Evolutionary conservation across 1,140 invertebrate species (phyloP).

Genomic region (Octopus sinensis): DNA sequence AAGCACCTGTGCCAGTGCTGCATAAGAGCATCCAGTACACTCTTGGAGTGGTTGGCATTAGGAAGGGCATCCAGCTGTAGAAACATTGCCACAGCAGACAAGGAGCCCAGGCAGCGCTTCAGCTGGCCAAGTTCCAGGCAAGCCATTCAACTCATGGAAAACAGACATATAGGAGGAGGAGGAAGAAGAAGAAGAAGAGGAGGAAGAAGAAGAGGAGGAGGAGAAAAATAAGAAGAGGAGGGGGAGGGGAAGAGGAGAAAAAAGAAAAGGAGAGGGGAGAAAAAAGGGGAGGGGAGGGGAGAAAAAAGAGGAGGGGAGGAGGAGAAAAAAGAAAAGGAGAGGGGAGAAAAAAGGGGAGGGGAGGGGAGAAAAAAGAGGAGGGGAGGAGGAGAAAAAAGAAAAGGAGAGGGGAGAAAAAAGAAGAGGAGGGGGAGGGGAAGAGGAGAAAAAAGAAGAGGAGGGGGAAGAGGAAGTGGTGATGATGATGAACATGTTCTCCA

Average conservation of each 20-base stretch:
- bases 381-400: neutral
- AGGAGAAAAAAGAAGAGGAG: neutral
- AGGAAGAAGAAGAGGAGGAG: neutral
- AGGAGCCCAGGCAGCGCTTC: no score
- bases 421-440: neutral
- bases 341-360: neutral
- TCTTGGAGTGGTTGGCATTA: no score
- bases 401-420: neutral
- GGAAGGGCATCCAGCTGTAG: no score
- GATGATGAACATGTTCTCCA: neutral
- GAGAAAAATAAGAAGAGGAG: neutral
- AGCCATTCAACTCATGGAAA: no score
- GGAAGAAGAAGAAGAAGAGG: neutral
- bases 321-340: neutral
- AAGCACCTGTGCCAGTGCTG: no score
- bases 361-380: neutral
- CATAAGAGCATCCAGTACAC: no score
- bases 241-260: no score
- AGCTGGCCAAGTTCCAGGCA: no score
- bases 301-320: neutral
- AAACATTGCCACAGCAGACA: no score
- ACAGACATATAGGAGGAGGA: no score
- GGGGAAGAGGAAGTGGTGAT: neutral
- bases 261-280: neutral
- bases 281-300: neutral